Conservation (phyloP, 2,113 vertebrate species). For the Chunga burmeisteri region DNA sequence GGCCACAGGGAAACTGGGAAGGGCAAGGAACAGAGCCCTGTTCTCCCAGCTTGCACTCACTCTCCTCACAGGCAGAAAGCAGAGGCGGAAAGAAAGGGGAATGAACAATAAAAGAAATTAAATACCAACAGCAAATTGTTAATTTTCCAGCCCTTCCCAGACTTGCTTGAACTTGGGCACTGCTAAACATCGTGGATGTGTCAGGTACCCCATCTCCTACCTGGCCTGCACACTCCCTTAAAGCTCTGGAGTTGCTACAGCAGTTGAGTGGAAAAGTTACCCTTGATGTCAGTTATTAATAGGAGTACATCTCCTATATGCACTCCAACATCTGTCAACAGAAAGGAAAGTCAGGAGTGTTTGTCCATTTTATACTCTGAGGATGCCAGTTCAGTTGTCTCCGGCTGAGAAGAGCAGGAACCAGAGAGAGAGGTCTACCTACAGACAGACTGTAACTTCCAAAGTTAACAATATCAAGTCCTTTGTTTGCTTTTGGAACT, state of each 20-base stretch:
- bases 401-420: not conserved
- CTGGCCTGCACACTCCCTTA: accelerated
- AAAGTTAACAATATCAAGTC: accelerated
- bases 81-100: not conserved
- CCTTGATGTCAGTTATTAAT: not conserved
- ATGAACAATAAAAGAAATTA: not conserved
- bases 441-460: not conserved
- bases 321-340: not conserved
- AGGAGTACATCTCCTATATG: not conserved
- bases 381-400: not conserved
- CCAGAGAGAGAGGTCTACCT: not conserved
- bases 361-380: not conserved
- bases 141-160: not conserved
- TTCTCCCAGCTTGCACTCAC: not conserved
- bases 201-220: not conserved
- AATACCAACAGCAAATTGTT: not conserved
- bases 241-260: not conserved
- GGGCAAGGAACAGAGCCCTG: not conserved
- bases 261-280: not conserved
- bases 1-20: not conserved
- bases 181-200: not conserved
- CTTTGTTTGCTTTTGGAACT: not conserved
- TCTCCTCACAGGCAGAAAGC: not conserved
- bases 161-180: not conserved
- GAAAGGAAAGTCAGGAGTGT: not conserved